Percentiles rank a stretch among this genome's conserved stretches.
Evolutionary conservation across 35 echinoderm and acorn worm genomes (phyloP).

Genomic region (Eucidaris tribuloides): DNA sequence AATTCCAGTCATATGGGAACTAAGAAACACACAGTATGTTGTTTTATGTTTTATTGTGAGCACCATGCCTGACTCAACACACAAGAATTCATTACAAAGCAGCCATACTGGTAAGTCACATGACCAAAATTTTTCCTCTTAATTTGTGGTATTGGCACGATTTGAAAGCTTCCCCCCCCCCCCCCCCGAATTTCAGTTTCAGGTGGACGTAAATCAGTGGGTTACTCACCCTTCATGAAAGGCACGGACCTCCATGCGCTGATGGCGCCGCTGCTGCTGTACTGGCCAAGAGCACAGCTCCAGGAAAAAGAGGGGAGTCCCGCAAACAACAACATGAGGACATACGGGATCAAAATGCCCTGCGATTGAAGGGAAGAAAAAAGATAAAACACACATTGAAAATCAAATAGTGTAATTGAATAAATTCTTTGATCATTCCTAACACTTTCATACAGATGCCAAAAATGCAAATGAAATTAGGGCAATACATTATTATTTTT

Average conservation of each 20-base stretch:
- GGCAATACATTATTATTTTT: too few species aligned
- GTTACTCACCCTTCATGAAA: constrained; percentile 81
- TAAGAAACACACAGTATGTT: too few species aligned
- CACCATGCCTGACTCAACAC: background rate
- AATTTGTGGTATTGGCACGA: background rate
- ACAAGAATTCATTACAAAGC: background rate
- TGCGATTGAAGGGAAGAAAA: too few species aligned
- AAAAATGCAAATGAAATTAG: too few species aligned
- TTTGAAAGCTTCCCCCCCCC: background rate
- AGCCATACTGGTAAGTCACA: background rate
- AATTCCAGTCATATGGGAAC: too few species aligned
- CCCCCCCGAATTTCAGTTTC: background rate
- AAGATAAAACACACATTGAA: too few species aligned
- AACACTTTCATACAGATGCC: too few species aligned
- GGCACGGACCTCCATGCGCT: constrained; percentile 83
- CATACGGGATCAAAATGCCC: constrained; percentile 89
- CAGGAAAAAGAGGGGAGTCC: constrained; percentile 93
- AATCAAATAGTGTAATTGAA: too few species aligned
- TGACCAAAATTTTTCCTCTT: background rate
- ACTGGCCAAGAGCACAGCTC: constrained; percentile 90
- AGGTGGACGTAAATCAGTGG: background rate
- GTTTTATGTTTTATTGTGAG: background rate
- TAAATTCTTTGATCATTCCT: too few species aligned
- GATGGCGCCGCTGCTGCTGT: constrained; percentile 88
- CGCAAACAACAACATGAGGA: constrained; percentile 89